Percentiles rank a stretch among this genome's conserved stretches.
Conservation (phyloP, 2,888 invertebrate species). For the Siphonodentalium dalli region DNA sequence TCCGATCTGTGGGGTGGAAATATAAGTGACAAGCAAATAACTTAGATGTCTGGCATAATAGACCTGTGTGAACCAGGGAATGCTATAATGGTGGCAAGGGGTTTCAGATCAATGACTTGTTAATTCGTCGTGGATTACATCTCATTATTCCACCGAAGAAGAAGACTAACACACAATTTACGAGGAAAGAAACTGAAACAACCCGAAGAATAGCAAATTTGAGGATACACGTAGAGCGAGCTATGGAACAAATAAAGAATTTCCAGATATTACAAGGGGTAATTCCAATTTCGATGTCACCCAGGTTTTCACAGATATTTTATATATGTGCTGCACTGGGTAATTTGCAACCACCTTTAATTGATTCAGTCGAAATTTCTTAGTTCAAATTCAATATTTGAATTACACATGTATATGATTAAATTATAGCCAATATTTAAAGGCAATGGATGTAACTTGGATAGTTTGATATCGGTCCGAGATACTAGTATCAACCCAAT, state of each 20-base stretch:
- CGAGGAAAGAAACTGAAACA: constrained; percentile 6
- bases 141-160: constrained; percentile 28
- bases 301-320: neutral
- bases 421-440: no score
- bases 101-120: constrained; percentile 24
- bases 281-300: constrained; percentile 7
- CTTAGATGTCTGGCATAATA: constrained; percentile 14
- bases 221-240: no score
- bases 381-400: no score
- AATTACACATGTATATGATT: no score
- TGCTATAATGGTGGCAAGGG: constrained; percentile 32
- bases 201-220: constrained; percentile 22
- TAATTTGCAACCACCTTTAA: no score
- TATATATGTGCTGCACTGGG: no score
- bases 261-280: constrained; percentile 13
- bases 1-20: constrained; percentile 27
- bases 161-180: constrained; percentile 7
- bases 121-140: constrained; percentile 10
- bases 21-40: constrained; percentile 29
- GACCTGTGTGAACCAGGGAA: constrained; percentile 29
- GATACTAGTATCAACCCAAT: no score
- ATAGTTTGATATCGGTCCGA: no score
- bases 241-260: constrained; percentile 16
- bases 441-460: no score
- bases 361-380: no score